Conservation (phyloP, 2,797 vertebrate species). For the Cichlasoma orientale region DNA sequence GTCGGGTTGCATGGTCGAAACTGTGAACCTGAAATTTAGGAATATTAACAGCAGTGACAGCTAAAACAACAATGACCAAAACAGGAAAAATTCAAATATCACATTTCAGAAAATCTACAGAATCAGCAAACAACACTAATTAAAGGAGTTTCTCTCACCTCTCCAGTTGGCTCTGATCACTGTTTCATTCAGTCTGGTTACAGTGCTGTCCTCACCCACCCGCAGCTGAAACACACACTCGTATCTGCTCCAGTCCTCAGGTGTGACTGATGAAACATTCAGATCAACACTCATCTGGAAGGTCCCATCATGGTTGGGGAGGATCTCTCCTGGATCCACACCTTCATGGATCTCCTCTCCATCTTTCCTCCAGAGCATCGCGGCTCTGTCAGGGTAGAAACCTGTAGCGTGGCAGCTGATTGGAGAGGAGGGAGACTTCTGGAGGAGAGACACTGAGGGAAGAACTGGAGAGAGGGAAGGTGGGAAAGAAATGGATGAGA, state of each 20-base stretch:
- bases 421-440: slow-evolving; percentile 21
- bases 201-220: not conserved
- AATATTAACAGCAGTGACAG: too few relatives aligned
- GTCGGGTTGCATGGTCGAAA: too few relatives aligned
- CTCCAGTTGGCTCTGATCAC: not conserved
- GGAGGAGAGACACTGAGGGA: slow-evolving; percentile 18
- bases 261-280: not conserved
- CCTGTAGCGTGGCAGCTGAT: not conserved
- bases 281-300: too few relatives aligned
- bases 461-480: not conserved
- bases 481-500: not conserved
- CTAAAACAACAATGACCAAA: too few relatives aligned
- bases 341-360: too few relatives aligned
- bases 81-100: not conserved
- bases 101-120: not conserved
- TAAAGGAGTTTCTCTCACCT: not conserved
- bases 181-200: not conserved
- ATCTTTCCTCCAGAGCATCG: too few relatives aligned
- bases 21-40: too few relatives aligned
- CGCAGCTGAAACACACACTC: slow-evolving; percentile 41
- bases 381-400: too few relatives aligned
- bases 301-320: too few relatives aligned
- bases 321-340: too few relatives aligned
- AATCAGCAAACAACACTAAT: not conserved
- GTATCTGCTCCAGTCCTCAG: slow-evolving; percentile 22